Conservation (phyloP, 2,797 vertebrate species). For the Anniella stebbinsi region DNA sequence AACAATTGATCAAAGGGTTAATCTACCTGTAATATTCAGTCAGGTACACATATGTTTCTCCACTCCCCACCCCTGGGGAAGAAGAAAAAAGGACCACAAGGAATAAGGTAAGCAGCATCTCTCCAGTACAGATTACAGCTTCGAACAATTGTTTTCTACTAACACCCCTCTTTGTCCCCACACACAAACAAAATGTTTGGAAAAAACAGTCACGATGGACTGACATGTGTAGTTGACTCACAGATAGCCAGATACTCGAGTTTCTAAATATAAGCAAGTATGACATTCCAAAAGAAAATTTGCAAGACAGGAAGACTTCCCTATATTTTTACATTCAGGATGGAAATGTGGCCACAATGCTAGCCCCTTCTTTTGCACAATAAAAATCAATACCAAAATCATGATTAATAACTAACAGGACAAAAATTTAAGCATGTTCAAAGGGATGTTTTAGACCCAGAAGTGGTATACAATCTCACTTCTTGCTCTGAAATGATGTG, state of each 20-base stretch:
- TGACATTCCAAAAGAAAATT: background rate
- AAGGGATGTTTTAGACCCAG: background rate
- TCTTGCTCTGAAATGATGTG: slow-evolving; percentile 1
- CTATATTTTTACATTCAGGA: slow-evolving; percentile 3
- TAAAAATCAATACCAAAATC: background rate
- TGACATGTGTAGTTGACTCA: background rate
- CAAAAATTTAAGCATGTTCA: background rate
- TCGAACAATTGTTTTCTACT: background rate
- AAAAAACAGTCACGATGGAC: background rate
- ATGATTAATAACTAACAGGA: background rate
- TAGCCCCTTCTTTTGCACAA: background rate
- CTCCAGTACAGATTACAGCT: background rate
- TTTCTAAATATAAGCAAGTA: background rate
- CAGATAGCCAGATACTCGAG: background rate
- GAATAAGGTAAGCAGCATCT: background rate
- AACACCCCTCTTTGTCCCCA: background rate
- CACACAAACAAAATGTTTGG: background rate
- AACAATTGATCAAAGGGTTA: background rate
- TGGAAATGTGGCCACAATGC: background rate
- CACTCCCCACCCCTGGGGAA: background rate
- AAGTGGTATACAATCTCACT: background rate
- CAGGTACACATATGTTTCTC: background rate
- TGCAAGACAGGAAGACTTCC: background rate
- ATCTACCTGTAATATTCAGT: background rate
- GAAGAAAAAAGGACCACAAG: background rate